phyloP scores from a whole-genome alignment of 2,797 vertebrate genomes.

The Chromobotia macracanthus region DNA sequence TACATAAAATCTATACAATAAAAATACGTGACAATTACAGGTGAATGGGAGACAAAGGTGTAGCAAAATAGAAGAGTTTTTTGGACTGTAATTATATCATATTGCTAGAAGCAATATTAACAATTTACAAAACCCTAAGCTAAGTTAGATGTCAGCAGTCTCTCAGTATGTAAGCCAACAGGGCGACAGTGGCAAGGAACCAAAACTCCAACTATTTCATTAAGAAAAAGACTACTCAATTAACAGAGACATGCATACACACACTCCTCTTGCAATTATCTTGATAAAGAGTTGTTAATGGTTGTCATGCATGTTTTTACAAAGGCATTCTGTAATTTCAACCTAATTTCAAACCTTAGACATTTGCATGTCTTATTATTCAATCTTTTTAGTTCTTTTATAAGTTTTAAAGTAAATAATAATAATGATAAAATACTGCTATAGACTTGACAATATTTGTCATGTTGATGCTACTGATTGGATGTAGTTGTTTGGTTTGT shows the following conservation, averaged over 20 bases:
- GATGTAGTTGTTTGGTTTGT: constrained; percentile 71
- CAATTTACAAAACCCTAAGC: too few relatives aligned
- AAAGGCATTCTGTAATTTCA: constrained; percentile 27
- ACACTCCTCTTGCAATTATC: constrained; percentile 9
- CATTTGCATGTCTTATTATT: constrained; percentile 1
- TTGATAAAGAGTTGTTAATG: constrained; percentile 22
- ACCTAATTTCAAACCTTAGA: neutral
- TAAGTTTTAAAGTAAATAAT: too few relatives aligned
- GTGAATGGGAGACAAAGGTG: too few relatives aligned
- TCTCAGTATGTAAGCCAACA: too few relatives aligned
- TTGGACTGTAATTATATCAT: too few relatives aligned
- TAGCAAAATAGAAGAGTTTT: too few relatives aligned
- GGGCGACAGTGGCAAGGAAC: too few relatives aligned
- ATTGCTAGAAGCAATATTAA: too few relatives aligned
- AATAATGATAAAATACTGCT: neutral
- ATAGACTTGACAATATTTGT: constrained; percentile 43
- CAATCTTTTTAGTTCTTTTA: neutral
- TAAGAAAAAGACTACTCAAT: constrained; percentile 61
- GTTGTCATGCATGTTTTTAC: constrained; percentile 16
- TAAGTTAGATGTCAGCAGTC: too few relatives aligned
- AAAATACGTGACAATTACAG: too few relatives aligned
- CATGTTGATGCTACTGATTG: constrained; percentile 57
- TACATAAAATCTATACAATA: too few relatives aligned
- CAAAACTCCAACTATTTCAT: too few relatives aligned
- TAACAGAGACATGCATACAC: constrained; percentile 47